Evolutionary conservation across 2,888 invertebrate genomes (phyloP), one percentile per base, ranked within the genome.

Genomic region (Linnaemya tessellans): DNA sequence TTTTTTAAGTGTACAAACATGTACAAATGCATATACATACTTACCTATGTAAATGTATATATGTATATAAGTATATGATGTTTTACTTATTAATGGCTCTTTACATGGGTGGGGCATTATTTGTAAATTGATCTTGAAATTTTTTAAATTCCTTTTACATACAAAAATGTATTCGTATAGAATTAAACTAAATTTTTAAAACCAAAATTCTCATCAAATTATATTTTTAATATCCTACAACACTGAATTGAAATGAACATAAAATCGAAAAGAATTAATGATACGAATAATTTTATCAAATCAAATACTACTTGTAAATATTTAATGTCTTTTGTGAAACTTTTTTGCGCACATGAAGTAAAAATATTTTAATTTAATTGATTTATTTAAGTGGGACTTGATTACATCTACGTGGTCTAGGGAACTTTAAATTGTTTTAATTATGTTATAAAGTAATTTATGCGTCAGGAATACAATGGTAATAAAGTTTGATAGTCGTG

Each of bases 91-190:
- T 30, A 30, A 5, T 30, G 30, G 30, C 30, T 30, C 30, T 30
- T 30, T 30, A 30, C 30, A 30, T 30, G 30, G 30, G 30, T 30
- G 30, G 30, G 30, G 30, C 30, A 30, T 8, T 38, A 9, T 30
- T 54, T 56, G 13, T 71, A 41, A 46, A 46, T 41, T 22, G 25
- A 30, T 18, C 13, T 30, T 58, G 1, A 15, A 30, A 60, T 73
- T 73, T 46, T 60, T 60, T 0, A 60, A 60, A 46, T 64, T 74
- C 73, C n/a, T 49, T 18, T 11, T 25, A 41, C 18, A 13, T 18
- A 65, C 3, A 62, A 1, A 18, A 9, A 60, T 38, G 9, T 51
- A 30, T 41, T 51, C n/a, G 18, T 11, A 46, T 13, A 46, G n/a
- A 49, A 20, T 15, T 25, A 25, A 25, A 56, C 11, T 25, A 8